These are phyloP conservation scores for Chromobotia macracanthus DNA, from an alignment of 2,797 vertebrate species.

Conservation along the genomic window DNA sequence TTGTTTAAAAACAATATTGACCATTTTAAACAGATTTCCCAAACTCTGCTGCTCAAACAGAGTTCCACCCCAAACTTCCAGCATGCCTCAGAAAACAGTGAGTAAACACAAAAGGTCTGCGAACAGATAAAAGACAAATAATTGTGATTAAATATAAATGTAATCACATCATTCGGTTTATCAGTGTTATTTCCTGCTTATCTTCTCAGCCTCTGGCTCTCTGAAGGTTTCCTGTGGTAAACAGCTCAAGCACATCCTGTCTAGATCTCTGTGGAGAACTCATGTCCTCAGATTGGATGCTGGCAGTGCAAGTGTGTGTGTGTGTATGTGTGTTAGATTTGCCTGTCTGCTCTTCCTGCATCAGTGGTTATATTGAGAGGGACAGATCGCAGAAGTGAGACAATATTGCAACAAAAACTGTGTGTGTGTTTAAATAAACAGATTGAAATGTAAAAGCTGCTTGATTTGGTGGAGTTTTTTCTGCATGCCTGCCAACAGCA, in stretches of 20 bases:
- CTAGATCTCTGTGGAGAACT: slow-evolving; percentile 16
- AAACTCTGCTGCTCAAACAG: background rate
- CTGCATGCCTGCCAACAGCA: slow-evolving; percentile 85
- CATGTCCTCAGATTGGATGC: slow-evolving; percentile 2
- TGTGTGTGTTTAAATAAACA: slow-evolving; percentile 75
- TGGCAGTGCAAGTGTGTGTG: slow-evolving; percentile 22
- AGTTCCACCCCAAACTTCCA: background rate
- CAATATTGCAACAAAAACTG: slow-evolving; percentile 63
- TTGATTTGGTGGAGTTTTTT: slow-evolving; percentile 84
- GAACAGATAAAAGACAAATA: background rate
- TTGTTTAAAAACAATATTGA: too few species aligned
- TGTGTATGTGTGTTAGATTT: slow-evolving; percentile 72
- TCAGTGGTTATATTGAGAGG: slow-evolving; percentile 78
- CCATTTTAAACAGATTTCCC: background rate
- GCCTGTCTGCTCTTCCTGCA: slow-evolving; percentile 71
- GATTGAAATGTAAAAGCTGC: slow-evolving; percentile 82
- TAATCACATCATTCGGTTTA: background rate
- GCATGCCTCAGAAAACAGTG: background rate
- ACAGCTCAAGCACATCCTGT: background rate
- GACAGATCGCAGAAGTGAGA: slow-evolving; percentile 67
- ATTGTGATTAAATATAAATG: background rate
- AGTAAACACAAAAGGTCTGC: background rate
- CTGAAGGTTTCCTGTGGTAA: background rate
- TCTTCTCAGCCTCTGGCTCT: background rate
- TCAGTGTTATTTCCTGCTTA: background rate